A percentile compares a stretch with the other conserved stretches of the same genome.
Conservation (phyloP, 2,113 vertebrate genomes). For the cattle (Bos taurus) region DNA sequence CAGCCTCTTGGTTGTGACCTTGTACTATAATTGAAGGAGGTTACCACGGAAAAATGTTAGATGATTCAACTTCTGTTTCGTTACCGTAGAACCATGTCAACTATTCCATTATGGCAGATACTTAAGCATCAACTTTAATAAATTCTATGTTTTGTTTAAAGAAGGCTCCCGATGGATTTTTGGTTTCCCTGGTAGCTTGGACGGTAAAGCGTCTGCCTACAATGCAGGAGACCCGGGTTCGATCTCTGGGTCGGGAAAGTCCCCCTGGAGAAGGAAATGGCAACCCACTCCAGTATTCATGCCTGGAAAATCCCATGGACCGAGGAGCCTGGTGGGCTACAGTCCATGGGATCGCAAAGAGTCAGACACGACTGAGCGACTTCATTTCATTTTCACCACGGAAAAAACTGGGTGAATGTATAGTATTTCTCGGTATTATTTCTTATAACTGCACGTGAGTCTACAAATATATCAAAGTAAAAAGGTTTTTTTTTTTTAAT, state of each 20-base stretch:
- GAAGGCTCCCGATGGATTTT: neutral
- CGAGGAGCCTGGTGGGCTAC: too few species aligned
- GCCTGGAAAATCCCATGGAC: too few species aligned
- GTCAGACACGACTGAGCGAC: too few species aligned
- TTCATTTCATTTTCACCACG: too few species aligned
- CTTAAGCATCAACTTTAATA: conserved; percentile 8
- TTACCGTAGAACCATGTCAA: neutral
- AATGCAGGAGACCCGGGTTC: too few species aligned
- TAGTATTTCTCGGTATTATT: neutral
- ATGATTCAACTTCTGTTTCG: neutral
- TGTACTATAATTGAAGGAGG: neutral
- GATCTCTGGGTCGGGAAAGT: too few species aligned
- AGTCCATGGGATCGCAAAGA: too few species aligned
- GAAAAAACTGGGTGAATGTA: neutral
- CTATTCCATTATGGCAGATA: neutral
- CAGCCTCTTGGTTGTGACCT: neutral
- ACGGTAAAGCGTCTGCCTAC: too few species aligned
- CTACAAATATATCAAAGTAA: neutral
- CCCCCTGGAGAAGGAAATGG: too few species aligned
- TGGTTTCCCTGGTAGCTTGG: neutral
- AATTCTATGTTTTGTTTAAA: conserved; percentile 31
- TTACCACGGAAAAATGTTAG: neutral
- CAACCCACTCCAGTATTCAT: too few species aligned
- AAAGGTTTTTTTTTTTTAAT: neutral
- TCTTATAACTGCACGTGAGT: neutral